Evolutionary conservation across 2,113 vertebrate species (phyloP), one percentile per base, ranked within the genome.

Genomic region (Gavia stellata): DNA sequence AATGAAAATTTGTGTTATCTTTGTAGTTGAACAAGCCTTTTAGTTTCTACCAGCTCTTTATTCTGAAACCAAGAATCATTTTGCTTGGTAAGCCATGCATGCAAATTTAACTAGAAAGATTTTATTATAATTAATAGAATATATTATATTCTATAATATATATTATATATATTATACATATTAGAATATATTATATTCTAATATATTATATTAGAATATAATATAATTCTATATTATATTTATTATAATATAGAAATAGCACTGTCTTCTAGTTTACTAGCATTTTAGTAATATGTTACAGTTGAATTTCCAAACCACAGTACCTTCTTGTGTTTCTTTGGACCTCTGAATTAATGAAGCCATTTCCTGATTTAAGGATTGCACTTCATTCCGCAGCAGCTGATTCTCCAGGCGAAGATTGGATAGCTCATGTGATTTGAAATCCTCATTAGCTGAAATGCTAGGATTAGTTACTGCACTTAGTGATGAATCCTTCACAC

Each of bases 291-390:
- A 72, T 9, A 26, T 14, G 10, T 20, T 26, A 87, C 0, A 70
- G 21, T 3, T 75, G 17, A 72, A 38, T 47, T 80, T 77, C 61
- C 45, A 81, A 86, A 40, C 14, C 36, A 65, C n/a, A 45, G 23
- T 97, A 99, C 99, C 99, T 94, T 99, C 99, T 94, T 99, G 99
- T 23, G 98, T 98, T 97, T 99, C 99, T 97, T 99, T 99, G 86
- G 99, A 98, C 92, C 99, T 99, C 95, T 99, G 99, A 96, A 99
- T 98, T 85, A 99, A 90, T 1, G 98, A 98, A 38, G 99, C 99
- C 99, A 99, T 99, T 98, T 99, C 99, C 97, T 99, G 99, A 98
- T 99, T 99, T 95, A 99, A 98, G 77, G 99, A 99, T 9, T 98
- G 97, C 85, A 99, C 99, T 94, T 99, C 99, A 75, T 98, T 99